These are phyloP conservation scores for Amphipyra berbera DNA, from an alignment of 2,888 invertebrate genomes.

Conservation along the genomic window DNA sequence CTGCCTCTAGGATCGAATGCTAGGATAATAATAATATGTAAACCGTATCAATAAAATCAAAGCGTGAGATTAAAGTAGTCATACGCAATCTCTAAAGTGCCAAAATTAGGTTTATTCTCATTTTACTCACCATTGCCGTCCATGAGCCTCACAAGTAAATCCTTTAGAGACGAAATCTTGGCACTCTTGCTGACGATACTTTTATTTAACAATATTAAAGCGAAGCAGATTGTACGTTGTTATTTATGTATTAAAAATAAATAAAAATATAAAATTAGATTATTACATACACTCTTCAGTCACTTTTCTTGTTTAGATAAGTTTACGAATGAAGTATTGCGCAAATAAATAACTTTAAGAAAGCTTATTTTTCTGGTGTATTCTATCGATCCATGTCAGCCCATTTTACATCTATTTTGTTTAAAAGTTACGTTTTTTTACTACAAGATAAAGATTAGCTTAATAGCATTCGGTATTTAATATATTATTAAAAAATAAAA, in stretches of 20 bases:
- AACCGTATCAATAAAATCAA: background rate
- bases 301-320: conserved; percentile 50
- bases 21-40: no score
- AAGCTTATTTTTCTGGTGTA: no score
- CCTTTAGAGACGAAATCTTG: conserved; percentile 66
- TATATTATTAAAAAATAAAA: no score
- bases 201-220: background rate
- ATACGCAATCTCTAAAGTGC: no score
- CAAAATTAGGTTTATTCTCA: background rate
- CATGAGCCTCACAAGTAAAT: conserved; percentile 68
- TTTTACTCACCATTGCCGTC: conserved; percentile 69
- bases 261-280: conserved; percentile 1
- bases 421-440: no score
- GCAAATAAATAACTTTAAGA: no score
- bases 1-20: background rate
- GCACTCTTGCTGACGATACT: conserved; percentile 26
- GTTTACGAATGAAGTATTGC: conserved; percentile 50
- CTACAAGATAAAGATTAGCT: no score
- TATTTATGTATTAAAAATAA: background rate
- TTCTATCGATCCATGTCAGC: no score
- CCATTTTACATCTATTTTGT: no score
- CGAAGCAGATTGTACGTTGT: background rate
- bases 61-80: background rate
- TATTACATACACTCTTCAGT: background rate
- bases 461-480: no score